Conservation (phyloP, 2,113 vertebrate genomes). For the Dromas ardeola region DNA sequence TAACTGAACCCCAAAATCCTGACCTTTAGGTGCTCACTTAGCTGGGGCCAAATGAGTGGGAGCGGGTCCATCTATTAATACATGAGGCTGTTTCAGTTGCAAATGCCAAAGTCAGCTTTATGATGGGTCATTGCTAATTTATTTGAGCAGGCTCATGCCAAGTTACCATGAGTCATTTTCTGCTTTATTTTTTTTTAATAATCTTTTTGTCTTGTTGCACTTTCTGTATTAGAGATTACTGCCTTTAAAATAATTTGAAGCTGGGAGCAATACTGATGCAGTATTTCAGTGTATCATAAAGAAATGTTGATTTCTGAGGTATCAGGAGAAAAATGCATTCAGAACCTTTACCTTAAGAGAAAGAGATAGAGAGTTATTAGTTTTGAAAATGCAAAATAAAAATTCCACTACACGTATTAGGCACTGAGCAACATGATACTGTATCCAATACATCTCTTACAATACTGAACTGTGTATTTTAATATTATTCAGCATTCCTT, state of each 20-base stretch:
- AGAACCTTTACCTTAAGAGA: not conserved
- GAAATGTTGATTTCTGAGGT: not conserved
- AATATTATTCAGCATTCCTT: not conserved
- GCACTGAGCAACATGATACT: not conserved
- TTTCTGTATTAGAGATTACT: not conserved
- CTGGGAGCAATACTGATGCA: not conserved
- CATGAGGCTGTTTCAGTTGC: not conserved
- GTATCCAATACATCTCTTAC: not conserved
- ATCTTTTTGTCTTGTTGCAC: not conserved
- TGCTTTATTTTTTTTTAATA: too few species aligned
- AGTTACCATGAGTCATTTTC: not conserved
- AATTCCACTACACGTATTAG: not conserved
- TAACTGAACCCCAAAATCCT: not conserved
- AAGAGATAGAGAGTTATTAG: not conserved
- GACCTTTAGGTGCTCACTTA: not conserved
- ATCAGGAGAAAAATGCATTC: not conserved
- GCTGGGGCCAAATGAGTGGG: not conserved
- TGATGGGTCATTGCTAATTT: not conserved
- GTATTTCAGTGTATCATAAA: not conserved
- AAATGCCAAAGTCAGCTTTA: not conserved
- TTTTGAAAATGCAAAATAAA: not conserved
- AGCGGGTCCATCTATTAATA: not conserved
- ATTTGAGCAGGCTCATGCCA: not conserved
- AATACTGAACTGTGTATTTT: not conserved
- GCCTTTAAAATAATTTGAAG: not conserved